Percentiles rank a stretch among this genome's conserved stretches.
phyloP scores from a whole-genome alignment of 1,140 invertebrate genomes.

The Macrobrachium nipponense region DNA sequence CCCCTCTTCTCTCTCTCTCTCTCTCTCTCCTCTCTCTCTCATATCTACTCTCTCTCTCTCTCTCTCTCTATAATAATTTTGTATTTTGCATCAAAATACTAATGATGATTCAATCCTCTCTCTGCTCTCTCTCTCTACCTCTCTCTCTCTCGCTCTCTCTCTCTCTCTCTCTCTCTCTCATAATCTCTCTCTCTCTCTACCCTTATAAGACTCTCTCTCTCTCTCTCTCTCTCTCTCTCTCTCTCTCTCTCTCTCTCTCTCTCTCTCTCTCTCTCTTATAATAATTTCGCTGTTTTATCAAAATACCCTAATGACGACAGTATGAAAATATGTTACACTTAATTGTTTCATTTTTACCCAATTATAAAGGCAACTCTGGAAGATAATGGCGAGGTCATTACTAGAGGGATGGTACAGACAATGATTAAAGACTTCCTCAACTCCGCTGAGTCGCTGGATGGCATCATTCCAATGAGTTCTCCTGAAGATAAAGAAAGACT shows the following conservation, averaged over 20 bases:
- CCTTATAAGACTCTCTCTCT: too few relatives aligned
- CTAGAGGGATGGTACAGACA: slow-evolving; percentile 29
- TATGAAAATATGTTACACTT: neutral
- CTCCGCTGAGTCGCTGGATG: neutral
- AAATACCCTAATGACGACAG: too few relatives aligned
- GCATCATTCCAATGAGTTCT: neutral
- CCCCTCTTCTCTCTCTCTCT: too few relatives aligned
- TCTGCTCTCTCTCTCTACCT: too few relatives aligned
- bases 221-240: too few relatives aligned
- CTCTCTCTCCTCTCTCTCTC: too few relatives aligned
- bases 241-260: neutral
- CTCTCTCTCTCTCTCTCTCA: too few relatives aligned
- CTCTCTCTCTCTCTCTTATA: neutral
- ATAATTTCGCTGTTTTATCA: neutral
- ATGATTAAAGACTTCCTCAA: slow-evolving; percentile 32
- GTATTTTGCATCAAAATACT: neutral
- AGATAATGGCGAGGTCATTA: slow-evolving; percentile 39
- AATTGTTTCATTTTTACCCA: too few relatives aligned
- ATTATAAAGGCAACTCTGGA: slow-evolving; percentile 34
- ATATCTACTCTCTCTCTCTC: too few relatives aligned
- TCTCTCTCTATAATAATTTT: neutral
- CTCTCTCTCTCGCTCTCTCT: too few relatives aligned
- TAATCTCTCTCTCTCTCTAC: too few relatives aligned
- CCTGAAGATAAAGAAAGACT: slow-evolving; percentile 1
- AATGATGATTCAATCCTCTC: too few relatives aligned